phyloP scores from a whole-genome alignment of 2,797 vertebrate species.

The Babyrousa celebensis region DNA sequence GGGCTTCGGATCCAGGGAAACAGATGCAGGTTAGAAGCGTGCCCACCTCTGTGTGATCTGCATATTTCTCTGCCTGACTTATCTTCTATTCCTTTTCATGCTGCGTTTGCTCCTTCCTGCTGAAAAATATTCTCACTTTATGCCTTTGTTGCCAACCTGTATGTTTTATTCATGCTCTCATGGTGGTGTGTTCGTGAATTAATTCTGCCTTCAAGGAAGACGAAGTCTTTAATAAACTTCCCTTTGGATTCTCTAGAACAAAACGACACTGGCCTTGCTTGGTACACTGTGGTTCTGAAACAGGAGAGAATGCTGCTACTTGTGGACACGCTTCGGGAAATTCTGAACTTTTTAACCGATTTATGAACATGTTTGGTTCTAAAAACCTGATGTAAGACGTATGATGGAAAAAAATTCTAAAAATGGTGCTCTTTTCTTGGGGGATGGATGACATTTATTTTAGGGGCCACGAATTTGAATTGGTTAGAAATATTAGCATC shows the following conservation, averaged over 20 bases:
- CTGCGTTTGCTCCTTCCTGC: slow-evolving; percentile 40
- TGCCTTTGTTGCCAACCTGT: slow-evolving; percentile 50
- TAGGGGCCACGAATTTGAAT: neutral
- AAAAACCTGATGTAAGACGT: neutral
- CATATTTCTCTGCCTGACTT: slow-evolving; percentile 17
- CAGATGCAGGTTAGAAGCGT: neutral
- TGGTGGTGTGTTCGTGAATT: slow-evolving; percentile 56
- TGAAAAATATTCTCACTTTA: slow-evolving; percentile 62
- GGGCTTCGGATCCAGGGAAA: neutral
- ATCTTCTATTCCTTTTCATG: neutral
- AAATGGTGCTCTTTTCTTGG: neutral
- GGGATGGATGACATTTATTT: neutral
- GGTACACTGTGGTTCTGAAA: neutral
- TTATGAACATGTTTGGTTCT: slow-evolving; percentile 15
- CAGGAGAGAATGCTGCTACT: neutral
- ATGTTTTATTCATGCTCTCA: slow-evolving; percentile 77
- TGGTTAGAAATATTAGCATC: neutral
- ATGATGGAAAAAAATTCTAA: neutral
- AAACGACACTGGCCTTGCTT: neutral
- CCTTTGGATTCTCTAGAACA: slow-evolving; percentile 47
- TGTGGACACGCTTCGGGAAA: neutral
- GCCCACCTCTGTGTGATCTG: neutral
- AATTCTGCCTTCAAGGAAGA: slow-evolving; percentile 61
- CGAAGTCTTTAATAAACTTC: neutral
- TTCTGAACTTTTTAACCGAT: neutral